A percentile compares a stretch with the other conserved stretches of the same genome.
Evolutionary conservation across 2,797 vertebrate species (phyloP).

Genomic region (Psittacula echo): DNA sequence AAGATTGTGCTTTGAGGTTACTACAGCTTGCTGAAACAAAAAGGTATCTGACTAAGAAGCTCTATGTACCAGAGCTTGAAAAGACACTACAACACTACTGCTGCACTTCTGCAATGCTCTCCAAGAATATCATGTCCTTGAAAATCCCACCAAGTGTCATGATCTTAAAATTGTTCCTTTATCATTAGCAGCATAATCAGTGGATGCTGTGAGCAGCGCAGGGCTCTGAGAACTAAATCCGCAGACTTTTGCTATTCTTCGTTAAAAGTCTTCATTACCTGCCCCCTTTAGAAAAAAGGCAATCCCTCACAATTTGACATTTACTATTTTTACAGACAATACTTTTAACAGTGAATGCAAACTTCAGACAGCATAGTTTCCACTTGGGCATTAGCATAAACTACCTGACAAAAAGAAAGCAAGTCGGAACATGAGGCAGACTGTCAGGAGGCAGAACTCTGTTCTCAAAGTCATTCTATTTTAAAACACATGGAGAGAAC

Average conservation of each 20-base stretch:
- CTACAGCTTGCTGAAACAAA: not conserved
- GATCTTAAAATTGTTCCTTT: not conserved
- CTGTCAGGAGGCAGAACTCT: not conserved
- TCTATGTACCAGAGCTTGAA: rapidly evolving
- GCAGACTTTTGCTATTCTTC: not conserved
- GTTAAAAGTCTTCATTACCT: not conserved
- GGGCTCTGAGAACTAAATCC: not conserved
- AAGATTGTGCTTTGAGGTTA: not conserved
- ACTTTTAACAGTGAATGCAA: not conserved
- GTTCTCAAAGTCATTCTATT: not conserved
- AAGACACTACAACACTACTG: rapidly evolving
- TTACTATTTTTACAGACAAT: not conserved
- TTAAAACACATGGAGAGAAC: not conserved
- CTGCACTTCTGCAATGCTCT: not conserved
- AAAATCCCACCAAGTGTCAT: not conserved
- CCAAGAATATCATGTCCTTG: rapidly evolving
- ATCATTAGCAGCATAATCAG: rapidly evolving
- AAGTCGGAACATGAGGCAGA: rapidly evolving
- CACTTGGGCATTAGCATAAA: not conserved
- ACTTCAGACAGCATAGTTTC: rapidly evolving
- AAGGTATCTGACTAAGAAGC: not conserved
- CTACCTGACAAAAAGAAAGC: rapidly evolving
- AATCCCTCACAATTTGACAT: not conserved
- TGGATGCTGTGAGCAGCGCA: not conserved
- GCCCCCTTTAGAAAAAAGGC: not conserved